Percentiles rank a stretch among this genome's conserved stretches.
phyloP scores from a whole-genome alignment of 1,140 invertebrate genomes.

The Calycopis cecrops region DNA sequence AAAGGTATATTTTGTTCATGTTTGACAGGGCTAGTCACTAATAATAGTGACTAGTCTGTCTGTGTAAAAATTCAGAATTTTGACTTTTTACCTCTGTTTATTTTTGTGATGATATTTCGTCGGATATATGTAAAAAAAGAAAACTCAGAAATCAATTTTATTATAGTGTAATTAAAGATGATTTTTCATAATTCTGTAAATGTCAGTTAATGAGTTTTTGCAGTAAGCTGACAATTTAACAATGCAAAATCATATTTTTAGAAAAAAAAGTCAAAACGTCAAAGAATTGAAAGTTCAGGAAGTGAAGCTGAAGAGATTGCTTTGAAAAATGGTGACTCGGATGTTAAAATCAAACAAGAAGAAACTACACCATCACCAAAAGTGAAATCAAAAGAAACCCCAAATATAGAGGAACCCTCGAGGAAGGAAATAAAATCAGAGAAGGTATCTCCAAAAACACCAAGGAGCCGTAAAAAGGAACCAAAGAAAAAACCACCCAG shows the following conservation, averaged over 20 bases:
- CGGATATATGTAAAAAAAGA: no score
- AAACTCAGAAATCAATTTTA: no score
- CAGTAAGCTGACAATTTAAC: no score
- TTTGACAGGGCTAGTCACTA: no score
- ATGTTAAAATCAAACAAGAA: slow-evolving; percentile 32
- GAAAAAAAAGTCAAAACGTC: slow-evolving; percentile 54
- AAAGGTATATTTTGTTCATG: slow-evolving; percentile 34
- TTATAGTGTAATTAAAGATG: no score
- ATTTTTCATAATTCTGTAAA: no score
- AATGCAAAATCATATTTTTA: slow-evolving; percentile 19
- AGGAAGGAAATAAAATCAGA: slow-evolving; percentile 26
- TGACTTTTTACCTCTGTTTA: no score
- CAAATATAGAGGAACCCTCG: slow-evolving; percentile 1
- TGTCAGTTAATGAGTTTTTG: no score
- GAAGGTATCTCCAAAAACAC: slow-evolving; percentile 25
- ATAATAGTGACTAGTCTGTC: no score
- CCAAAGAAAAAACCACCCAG: slow-evolving; percentile 19
- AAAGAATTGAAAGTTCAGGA: slow-evolving; percentile 55
- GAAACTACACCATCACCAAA: slow-evolving; percentile 32
- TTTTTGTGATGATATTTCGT: no score
- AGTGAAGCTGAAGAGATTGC: slow-evolving; percentile 35
- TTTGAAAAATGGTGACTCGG: slow-evolving; percentile 15
- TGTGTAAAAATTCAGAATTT: no score
- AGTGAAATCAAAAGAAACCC: slow-evolving; percentile 23
- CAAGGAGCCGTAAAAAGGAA: slow-evolving; percentile 23